These are phyloP conservation scores for Subacronicta megacephala DNA, from an alignment of 2,888 invertebrate genomes.

Conservation along the genomic window DNA sequence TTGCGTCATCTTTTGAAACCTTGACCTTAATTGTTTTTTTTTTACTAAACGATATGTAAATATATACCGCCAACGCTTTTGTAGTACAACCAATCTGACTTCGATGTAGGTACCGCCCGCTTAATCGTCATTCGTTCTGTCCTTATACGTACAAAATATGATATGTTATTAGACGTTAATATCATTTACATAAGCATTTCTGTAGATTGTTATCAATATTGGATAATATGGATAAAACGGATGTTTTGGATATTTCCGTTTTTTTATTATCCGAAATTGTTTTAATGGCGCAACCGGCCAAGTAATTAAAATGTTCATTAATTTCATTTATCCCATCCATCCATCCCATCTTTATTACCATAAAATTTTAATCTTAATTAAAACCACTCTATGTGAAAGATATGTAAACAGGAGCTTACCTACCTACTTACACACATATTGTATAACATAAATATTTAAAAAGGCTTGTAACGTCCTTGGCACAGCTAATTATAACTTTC, in stretches of 20 bases:
- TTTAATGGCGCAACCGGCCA: not conserved
- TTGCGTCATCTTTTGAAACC: conserved; percentile 66
- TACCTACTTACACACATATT: not conserved
- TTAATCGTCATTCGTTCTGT: conserved; percentile 15
- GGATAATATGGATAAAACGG: no score
- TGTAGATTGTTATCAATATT: conserved; percentile 5
- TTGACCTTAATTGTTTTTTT: conserved; percentile 77
- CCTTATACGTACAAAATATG: conserved; percentile 28
- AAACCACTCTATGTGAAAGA: not conserved
- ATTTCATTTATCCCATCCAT: conserved; percentile 8
- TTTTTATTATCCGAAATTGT: not conserved
- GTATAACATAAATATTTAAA: conserved; percentile 15
- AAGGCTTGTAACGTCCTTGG: conserved; percentile 22
- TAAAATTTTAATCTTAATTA: conserved; percentile 1
- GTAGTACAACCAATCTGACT: conserved; percentile 60
- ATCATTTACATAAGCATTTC: conserved; percentile 5
- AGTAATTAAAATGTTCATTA: not conserved
- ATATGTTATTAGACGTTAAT: conserved; percentile 10
- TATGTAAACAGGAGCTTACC: not conserved
- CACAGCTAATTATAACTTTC: conserved; percentile 34
- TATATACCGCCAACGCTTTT: conserved; percentile 67
- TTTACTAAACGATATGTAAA: conserved; percentile 74
- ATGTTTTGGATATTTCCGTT: not conserved
- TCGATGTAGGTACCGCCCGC: conserved; percentile 23
- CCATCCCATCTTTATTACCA: not conserved